Conservation (phyloP, 2,888 invertebrate genomes). For the Melolontha melolontha region DNA sequence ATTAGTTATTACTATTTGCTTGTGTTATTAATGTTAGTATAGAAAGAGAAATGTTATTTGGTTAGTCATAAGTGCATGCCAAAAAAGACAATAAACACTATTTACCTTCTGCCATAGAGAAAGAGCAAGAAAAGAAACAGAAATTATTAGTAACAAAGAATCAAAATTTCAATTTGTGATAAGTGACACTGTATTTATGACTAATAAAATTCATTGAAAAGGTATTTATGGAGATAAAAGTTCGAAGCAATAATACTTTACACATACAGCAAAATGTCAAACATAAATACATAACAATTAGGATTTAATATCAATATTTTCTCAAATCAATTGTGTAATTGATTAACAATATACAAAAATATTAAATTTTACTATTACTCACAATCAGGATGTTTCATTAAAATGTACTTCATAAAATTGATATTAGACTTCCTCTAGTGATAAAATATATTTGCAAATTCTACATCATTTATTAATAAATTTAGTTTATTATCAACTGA, state of each 20-base stretch:
- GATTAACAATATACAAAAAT: too few species aligned
- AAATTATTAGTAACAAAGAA: slow-evolving; percentile 45
- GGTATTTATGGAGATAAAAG: not conserved
- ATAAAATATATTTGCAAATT: not conserved
- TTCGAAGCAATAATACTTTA: too few species aligned
- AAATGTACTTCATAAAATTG: not conserved
- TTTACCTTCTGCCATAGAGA: slow-evolving; percentile 63
- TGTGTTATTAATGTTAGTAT: slow-evolving; percentile 6
- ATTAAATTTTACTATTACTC: not conserved
- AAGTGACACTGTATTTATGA: slow-evolving; percentile 9
- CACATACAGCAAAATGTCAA: too few species aligned
- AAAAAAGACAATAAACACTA: slow-evolving; percentile 35
- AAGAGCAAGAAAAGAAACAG: slow-evolving; percentile 57
- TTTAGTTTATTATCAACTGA: not conserved
- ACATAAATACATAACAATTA: too few species aligned
- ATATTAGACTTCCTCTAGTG: slow-evolving; percentile 8
- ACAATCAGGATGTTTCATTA: slow-evolving; percentile 10
- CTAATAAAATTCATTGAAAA: slow-evolving; percentile 7
- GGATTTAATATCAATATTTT: too few species aligned
- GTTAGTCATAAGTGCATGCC: not conserved
- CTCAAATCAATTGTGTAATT: too few species aligned
- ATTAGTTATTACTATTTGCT: not conserved
- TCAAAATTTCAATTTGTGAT: not conserved
- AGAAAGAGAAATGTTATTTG: slow-evolving; percentile 10
- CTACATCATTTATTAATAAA: not conserved